These are phyloP conservation scores for Macrochelys suwanniensis DNA, from an alignment of 2,797 vertebrate species.

Conservation along the genomic window DNA sequence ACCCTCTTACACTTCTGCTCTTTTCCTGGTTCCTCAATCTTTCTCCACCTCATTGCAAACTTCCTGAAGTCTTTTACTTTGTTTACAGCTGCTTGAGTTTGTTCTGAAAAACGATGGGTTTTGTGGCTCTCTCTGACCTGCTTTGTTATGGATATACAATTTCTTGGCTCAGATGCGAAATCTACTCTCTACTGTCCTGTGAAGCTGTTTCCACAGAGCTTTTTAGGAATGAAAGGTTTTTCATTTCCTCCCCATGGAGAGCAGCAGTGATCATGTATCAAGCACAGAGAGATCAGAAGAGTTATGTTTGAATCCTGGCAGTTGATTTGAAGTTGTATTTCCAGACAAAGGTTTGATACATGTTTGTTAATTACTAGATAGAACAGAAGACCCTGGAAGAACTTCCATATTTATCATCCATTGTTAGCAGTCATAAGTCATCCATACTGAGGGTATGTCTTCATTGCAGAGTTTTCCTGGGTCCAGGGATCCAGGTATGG, in stretches of 20 bases:
- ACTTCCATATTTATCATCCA: background rate
- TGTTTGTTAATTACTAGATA: background rate
- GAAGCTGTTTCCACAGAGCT: slow-evolving; percentile 49
- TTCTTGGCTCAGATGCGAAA: slow-evolving; percentile 60
- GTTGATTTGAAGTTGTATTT: background rate
- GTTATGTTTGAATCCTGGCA: background rate
- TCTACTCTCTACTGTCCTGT: slow-evolving; percentile 42
- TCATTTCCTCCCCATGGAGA: slow-evolving; percentile 35
- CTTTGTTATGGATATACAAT: slow-evolving; percentile 56
- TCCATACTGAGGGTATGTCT: background rate
- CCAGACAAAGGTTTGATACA: background rate
- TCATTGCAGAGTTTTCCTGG: background rate
- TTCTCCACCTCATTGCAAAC: background rate
- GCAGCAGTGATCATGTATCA: background rate
- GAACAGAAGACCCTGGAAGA: background rate
- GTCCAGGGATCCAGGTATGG: background rate
- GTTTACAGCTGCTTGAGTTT: background rate
- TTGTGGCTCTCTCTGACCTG: slow-evolving; percentile 31
- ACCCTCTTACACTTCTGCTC: background rate
- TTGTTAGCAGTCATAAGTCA: background rate
- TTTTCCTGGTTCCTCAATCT: background rate
- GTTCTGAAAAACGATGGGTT: slow-evolving; percentile 18
- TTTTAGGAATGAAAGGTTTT: slow-evolving; percentile 21
- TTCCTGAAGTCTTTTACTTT: background rate
- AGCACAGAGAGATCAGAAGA: background rate